These are phyloP conservation scores for Apocrypta bakeri DNA, from an alignment of 1,140 invertebrate genomes.

Conservation along the genomic window DNA sequence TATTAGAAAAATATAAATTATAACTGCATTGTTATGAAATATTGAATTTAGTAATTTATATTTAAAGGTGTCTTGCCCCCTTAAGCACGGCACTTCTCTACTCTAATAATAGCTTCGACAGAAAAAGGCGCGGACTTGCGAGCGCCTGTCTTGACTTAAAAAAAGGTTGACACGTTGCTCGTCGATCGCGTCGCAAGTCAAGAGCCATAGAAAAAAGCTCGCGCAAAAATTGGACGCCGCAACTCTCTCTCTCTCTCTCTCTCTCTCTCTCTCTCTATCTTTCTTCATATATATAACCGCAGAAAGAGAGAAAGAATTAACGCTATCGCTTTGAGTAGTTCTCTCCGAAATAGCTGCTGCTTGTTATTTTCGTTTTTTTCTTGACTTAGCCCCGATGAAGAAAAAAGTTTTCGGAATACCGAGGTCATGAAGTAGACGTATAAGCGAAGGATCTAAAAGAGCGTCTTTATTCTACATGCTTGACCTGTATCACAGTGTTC, in stretches of 20 bases:
- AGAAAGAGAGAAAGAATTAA: not conserved
- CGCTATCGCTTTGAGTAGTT: not conserved
- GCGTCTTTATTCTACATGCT: too few species aligned
- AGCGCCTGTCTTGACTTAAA: not conserved
- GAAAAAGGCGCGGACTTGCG: conserved; percentile 4
- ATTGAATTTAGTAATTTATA: too few species aligned
- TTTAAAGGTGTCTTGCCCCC: too few species aligned
- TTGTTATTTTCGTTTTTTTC: conserved; percentile 37
- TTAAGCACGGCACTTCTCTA: not conserved
- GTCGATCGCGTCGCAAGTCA: not conserved
- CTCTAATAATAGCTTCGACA: conserved; percentile 14
- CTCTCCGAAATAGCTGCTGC: conserved; percentile 29
- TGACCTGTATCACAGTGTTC: not conserved
- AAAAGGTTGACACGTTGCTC: conserved; percentile 9
- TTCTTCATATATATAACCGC: not conserved
- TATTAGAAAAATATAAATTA: too few species aligned
- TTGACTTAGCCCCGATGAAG: conserved; percentile 14
- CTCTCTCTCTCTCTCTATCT: too few species aligned
- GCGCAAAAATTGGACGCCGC: conserved; percentile 2
- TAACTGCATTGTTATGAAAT: too few species aligned
- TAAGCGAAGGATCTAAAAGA: not conserved
- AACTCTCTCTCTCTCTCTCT: too few species aligned
- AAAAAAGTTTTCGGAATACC: conserved; percentile 21
- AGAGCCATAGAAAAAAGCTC: conserved; percentile 16
- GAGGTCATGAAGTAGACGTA: not conserved